Conservation (phyloP, 2,888 invertebrate genomes). For the Acleris laterana region DNA sequence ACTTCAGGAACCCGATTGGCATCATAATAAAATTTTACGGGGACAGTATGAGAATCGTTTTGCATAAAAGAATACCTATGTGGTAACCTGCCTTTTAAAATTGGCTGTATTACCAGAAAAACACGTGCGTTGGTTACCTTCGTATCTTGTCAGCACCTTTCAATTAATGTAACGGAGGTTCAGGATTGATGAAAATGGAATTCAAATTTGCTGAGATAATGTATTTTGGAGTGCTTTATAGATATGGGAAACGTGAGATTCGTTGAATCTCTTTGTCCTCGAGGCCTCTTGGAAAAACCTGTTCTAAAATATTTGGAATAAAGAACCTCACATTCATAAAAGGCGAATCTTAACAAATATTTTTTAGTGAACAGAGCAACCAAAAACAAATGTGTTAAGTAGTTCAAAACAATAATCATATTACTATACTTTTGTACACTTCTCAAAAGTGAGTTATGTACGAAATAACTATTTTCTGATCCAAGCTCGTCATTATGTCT, state of each 20-base stretch:
- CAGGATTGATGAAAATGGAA: constrained; percentile 55
- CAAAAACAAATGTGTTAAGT: too few species aligned
- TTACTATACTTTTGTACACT: too few species aligned
- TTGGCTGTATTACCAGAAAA: constrained; percentile 71
- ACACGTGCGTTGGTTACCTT: constrained; percentile 71
- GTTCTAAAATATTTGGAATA: too few species aligned
- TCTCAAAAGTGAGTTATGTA: too few species aligned
- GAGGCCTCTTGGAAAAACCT: too few species aligned
- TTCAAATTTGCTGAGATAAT: constrained; percentile 41
- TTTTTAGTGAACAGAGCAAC: too few species aligned
- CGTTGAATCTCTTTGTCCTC: too few species aligned
- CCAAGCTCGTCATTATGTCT: too few species aligned
- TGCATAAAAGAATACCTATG: constrained; percentile 43
- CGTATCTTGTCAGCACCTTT: constrained; percentile 65
- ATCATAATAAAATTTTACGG: constrained; percentile 25
- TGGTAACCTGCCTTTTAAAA: constrained; percentile 54
- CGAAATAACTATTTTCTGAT: too few species aligned
- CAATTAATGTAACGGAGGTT: constrained; percentile 63
- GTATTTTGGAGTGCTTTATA: constrained; percentile 39
- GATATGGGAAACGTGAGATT: not conserved
- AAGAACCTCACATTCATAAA: too few species aligned
- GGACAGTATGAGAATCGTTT: constrained; percentile 31
- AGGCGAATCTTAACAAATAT: too few species aligned
- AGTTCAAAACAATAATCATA: too few species aligned
- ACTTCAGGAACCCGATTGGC: constrained; percentile 18